A percentile compares a stretch with the other conserved stretches of the same genome.
Conservation (phyloP, 2,113 vertebrate species). For the Crotophaga sulcirostris region DNA sequence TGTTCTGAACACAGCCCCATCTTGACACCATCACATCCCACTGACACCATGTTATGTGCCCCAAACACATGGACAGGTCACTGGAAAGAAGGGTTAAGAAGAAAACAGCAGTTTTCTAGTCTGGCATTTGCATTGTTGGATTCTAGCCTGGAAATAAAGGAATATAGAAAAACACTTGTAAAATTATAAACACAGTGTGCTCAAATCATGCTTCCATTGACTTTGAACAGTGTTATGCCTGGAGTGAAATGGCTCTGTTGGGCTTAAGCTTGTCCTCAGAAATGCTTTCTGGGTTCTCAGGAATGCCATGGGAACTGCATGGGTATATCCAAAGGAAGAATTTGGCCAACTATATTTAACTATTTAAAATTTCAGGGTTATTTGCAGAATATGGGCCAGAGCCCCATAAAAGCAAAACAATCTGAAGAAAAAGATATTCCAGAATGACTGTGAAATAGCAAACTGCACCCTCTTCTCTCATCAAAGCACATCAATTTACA, state of each 20-base stretch:
- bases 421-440: constrained; percentile 51
- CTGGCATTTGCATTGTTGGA: background rate
- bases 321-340: constrained; percentile 24
- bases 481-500: constrained; percentile 27
- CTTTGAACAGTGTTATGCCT: constrained; percentile 51
- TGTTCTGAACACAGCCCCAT: background rate
- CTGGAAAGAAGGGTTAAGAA: constrained; percentile 1
- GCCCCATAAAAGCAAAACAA: constrained; percentile 50
- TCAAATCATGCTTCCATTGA: constrained; percentile 56
- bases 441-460: constrained; percentile 30
- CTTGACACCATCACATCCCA: background rate
- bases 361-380: constrained; percentile 44
- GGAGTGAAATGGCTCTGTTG: constrained; percentile 40
- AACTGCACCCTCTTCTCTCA: constrained; percentile 49
- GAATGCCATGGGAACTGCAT: background rate
- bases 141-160: constrained; percentile 36
- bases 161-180: constrained; percentile 53
- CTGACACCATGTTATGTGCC: background rate
- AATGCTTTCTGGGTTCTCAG: background rate
- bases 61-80: background rate
- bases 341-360: constrained; percentile 42
- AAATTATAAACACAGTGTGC: constrained; percentile 25
- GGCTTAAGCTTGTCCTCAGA: constrained; percentile 44
- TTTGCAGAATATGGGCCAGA: constrained; percentile 29
- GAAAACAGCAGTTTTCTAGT: background rate